Base-by-base conservation (phyloP, 2,113 vertebrate genomes). In the Riparia riparia region DNA sequence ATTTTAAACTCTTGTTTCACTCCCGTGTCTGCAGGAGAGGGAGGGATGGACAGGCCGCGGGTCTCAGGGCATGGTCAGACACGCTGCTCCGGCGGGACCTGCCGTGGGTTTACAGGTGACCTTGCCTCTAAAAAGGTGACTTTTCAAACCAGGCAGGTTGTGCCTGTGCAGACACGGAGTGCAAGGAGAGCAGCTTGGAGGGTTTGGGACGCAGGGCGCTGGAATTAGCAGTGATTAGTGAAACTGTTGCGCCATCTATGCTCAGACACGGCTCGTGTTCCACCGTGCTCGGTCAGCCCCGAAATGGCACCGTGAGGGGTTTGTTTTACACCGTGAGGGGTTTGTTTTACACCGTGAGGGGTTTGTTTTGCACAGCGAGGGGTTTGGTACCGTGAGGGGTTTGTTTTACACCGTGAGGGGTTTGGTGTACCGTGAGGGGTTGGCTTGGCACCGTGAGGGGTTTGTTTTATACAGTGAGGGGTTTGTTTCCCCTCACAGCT, bases 181-280 rank as follows among this genome's bases (percentile, higher is more conserved):
- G 17, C 5, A 10, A 31, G 69, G 61, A 44, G 31, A 51, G 81
- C 72, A 19, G 69, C 58, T 9, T 1, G 42, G 7, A 14, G 44
- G n/a, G 68, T 12, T 44, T 4, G 14, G 37, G 71, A 72, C 17
- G 53, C 50, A 0, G 29, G 10, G 79, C 34, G 13, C 24, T 12
- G 72, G 34, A 71, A 71, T 61, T 4, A 31, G 4, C 26, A 11
- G 44, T 5, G 86, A 89, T 95, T n/a, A 57, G 41, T 93, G 63
- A 58, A 90, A 12, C 89, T 47, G 78, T 5, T 96, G 91, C 66
- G 78, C 91, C 95, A 91, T 47, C 94, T 94, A 79, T 61, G 91
- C 50, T 76, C 82, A 31, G 86, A 5, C 34, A 16, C 2, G 9
- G 77, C 61, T 44, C 4, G 2, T 9, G 32, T 21, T 64, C 61